These are phyloP conservation scores for Cataglyphis rosenhaueri DNA, from an alignment of 2,888 invertebrate genomes.

Conservation along the genomic window DNA sequence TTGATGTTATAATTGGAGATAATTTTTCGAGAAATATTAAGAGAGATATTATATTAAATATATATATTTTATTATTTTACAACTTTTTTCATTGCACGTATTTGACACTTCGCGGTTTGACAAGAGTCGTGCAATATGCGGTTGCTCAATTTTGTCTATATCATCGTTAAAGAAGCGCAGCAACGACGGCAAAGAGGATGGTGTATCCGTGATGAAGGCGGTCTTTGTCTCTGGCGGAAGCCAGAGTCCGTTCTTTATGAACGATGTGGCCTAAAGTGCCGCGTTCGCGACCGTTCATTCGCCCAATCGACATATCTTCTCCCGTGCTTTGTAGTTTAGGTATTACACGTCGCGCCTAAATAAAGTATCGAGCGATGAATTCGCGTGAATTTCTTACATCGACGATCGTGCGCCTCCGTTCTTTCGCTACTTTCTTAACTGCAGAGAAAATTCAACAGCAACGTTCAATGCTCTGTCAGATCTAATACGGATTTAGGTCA, in stretches of 20 bases:
- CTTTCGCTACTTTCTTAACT: not conserved
- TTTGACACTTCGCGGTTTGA: conserved; percentile 16
- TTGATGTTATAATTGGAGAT: not conserved
- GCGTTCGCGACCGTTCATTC: conserved; percentile 55
- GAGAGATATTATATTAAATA: not conserved
- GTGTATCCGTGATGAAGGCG: conserved; percentile 78
- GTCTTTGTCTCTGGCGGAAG: conserved; percentile 83
- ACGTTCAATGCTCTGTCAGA: conserved; percentile 46
- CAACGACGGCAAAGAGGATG: conserved; percentile 60
- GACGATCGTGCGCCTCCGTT: not conserved
- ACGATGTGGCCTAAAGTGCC: conserved; percentile 70
- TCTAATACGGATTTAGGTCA: conserved; percentile 65
- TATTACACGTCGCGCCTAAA: not conserved
- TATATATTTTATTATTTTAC: not conserved
- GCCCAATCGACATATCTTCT: conserved; percentile 51
- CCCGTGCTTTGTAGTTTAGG: conserved; percentile 57
- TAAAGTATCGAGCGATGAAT: not conserved
- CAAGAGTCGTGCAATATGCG: not conserved
- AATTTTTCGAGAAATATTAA: not conserved
- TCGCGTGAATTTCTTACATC: not conserved
- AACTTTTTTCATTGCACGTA: not conserved
- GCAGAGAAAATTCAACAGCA: not conserved
- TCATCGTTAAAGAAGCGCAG: conserved; percentile 53
- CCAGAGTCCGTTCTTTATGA: conserved; percentile 81
- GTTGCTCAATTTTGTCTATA: conserved; percentile 53